These are phyloP conservation scores for Gobionotothen gibberifrons DNA, from an alignment of 2,797 vertebrate genomes.

Conservation along the genomic window DNA sequence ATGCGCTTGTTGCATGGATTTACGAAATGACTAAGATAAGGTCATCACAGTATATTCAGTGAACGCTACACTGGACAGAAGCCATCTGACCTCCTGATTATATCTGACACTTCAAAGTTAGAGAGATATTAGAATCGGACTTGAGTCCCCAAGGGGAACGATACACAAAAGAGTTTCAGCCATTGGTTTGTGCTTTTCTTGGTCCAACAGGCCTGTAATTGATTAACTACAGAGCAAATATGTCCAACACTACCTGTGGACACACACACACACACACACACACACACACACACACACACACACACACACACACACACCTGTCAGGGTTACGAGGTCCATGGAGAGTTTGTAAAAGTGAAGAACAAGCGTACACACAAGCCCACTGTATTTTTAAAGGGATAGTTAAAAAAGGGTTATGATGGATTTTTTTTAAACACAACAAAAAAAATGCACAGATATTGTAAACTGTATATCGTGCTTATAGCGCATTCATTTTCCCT, in stretches of 20 bases:
- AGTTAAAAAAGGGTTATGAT: neutral
- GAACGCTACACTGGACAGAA: slow-evolving; percentile 4
- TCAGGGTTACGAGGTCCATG: slow-evolving; percentile 70
- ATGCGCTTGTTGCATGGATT: neutral
- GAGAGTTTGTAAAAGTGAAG: slow-evolving; percentile 52
- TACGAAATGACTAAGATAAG: neutral
- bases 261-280: slow-evolving; percentile 34
- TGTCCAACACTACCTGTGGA: slow-evolving; percentile 71
- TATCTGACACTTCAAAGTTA: slow-evolving; percentile 33
- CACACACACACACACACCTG: slow-evolving; percentile 36
- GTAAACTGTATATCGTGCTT: neutral
- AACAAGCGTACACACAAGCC: slow-evolving; percentile 36
- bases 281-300: slow-evolving; percentile 37
- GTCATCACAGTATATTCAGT: slow-evolving; percentile 5
- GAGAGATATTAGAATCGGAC: slow-evolving; percentile 33
- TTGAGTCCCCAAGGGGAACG: slow-evolving; percentile 29
- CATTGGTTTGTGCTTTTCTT: slow-evolving; percentile 62
- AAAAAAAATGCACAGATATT: neutral
- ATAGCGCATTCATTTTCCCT: neutral
- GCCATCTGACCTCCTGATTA: slow-evolving; percentile 32
- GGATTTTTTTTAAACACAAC: neutral
- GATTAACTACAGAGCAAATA: slow-evolving; percentile 85
- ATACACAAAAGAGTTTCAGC: slow-evolving; percentile 49
- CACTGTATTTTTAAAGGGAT: slow-evolving; percentile 3
- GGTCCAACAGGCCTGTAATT: slow-evolving; percentile 69